Percentiles rank a stretch among this genome's conserved stretches.
These are phyloP conservation scores for Typhlichthys eigenmanni DNA, from an alignment of 2,797 vertebrate genomes.

Conservation along the genomic window DNA sequence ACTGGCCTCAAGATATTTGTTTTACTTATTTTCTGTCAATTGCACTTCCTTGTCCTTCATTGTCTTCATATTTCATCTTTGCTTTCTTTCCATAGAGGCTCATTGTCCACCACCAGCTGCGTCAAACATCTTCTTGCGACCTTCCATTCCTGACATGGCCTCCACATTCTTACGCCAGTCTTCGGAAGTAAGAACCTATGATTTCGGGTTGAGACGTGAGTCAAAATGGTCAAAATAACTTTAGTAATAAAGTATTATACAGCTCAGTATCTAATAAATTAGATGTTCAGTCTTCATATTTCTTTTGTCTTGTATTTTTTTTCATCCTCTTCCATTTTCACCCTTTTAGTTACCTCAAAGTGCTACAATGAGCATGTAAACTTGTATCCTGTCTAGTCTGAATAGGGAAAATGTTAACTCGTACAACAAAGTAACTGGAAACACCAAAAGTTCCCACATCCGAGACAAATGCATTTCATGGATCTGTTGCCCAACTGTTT, in stretches of 20 bases:
- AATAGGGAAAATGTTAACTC: too few relatives aligned
- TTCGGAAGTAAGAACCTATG: conserved; percentile 75
- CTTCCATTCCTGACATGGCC: conserved; percentile 86
- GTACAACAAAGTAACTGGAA: too few relatives aligned
- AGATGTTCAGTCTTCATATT: too few relatives aligned
- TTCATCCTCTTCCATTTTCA: too few relatives aligned
- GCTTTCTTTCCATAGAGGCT: conserved; percentile 15
- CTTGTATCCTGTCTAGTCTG: too few relatives aligned
- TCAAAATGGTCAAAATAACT: background rate
- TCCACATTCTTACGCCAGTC: conserved; percentile 87
- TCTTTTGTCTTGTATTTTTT: too few relatives aligned
- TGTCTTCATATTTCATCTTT: conserved; percentile 1
- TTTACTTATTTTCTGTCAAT: conserved; percentile 9
- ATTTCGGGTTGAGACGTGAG: background rate
- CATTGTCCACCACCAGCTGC: conserved; percentile 74
- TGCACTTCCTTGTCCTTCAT: conserved; percentile 7
- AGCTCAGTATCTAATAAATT: too few relatives aligned
- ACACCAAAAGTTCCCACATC: too few relatives aligned
- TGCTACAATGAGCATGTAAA: too few relatives aligned
- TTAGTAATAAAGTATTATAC: background rate
- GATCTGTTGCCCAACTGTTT: too few relatives aligned
- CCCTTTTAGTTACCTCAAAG: too few relatives aligned
- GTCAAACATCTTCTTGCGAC: conserved; percentile 85
- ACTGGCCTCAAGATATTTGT: conserved; percentile 6
- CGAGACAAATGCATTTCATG: too few relatives aligned